Conservation (phyloP, 2,113 vertebrate genomes). For the Dipodomys ordii region DNA sequence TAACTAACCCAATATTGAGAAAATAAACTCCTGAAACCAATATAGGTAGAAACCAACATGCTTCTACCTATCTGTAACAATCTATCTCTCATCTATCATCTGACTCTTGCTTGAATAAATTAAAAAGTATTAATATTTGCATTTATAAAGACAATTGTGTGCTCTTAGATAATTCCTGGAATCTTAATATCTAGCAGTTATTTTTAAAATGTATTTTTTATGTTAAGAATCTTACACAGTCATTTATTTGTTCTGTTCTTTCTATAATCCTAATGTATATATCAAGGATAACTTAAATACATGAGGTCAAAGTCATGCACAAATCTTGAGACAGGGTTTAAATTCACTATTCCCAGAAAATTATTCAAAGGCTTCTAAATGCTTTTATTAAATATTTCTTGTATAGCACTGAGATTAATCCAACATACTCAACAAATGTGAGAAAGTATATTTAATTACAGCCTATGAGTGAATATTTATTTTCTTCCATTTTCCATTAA, state of each 20-base stretch:
- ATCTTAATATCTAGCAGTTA: not conserved
- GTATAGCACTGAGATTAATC: too few species aligned
- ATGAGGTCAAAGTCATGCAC: not conserved
- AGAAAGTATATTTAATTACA: too few species aligned
- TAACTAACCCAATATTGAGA: not conserved
- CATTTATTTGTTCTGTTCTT: not conserved
- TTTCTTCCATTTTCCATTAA: too few species aligned
- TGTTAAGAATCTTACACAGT: not conserved
- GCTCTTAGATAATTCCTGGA: not conserved
- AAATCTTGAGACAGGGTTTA: not conserved
- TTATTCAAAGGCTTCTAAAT: not conserved
- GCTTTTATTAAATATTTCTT: too few species aligned
- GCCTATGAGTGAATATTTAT: too few species aligned
- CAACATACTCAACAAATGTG: too few species aligned
- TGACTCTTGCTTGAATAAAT: not conserved
- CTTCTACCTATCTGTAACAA: not conserved
- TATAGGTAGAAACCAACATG: not conserved
- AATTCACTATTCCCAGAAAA: not conserved
- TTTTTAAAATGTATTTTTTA: not conserved
- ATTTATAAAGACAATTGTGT: not conserved
- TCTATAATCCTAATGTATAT: not conserved
- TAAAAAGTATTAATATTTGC: not conserved
- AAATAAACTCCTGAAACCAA: not conserved
- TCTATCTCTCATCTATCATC: not conserved
- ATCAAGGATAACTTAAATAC: not conserved